These are phyloP conservation scores for Holcopasites calliopsidis DNA, from an alignment of 1,140 invertebrate species.

Conservation along the genomic window DNA sequence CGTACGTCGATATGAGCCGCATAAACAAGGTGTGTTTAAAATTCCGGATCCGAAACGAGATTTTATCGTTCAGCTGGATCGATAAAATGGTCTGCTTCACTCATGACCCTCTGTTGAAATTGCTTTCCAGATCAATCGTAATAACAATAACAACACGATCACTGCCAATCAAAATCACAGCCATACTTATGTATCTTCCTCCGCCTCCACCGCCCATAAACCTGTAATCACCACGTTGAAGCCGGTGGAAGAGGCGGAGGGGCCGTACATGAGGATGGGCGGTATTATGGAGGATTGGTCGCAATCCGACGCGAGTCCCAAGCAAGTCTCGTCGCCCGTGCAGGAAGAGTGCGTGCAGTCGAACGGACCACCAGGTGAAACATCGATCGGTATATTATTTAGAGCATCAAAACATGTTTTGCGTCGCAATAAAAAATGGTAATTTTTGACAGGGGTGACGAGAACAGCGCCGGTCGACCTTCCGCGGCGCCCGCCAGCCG, in stretches of 20 bases:
- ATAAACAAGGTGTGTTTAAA: slow-evolving; percentile 71
- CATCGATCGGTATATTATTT: background rate
- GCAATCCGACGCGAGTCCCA: slow-evolving; percentile 69
- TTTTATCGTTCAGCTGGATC: too few species aligned
- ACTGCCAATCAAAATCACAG: slow-evolving; percentile 77
- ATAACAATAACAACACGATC: slow-evolving; percentile 75
- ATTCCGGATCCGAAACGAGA: background rate
- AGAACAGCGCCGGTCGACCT: slow-evolving; percentile 77
- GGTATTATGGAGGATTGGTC: slow-evolving; percentile 71
- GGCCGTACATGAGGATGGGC: slow-evolving; percentile 74
- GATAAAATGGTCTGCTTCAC: too few species aligned
- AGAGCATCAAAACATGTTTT: background rate
- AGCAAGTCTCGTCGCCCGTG: slow-evolving; percentile 73
- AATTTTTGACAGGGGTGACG: slow-evolving; percentile 63
- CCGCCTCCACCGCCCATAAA: slow-evolving; percentile 69
- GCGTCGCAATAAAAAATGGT: background rate
- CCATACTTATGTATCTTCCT: slow-evolving; percentile 70
- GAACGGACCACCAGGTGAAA: slow-evolving; percentile 76
- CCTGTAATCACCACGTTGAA: slow-evolving; percentile 74
- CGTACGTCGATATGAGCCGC: slow-evolving; percentile 79
- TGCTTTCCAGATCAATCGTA: slow-evolving; percentile 74
- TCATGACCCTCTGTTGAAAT: background rate
- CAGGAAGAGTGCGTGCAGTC: slow-evolving; percentile 76
- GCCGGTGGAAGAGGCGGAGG: slow-evolving; percentile 76
- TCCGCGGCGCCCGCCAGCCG: slow-evolving; percentile 78